Conservation (phyloP, 2,797 vertebrate genomes). For the Calcarius lapponicus region DNA sequence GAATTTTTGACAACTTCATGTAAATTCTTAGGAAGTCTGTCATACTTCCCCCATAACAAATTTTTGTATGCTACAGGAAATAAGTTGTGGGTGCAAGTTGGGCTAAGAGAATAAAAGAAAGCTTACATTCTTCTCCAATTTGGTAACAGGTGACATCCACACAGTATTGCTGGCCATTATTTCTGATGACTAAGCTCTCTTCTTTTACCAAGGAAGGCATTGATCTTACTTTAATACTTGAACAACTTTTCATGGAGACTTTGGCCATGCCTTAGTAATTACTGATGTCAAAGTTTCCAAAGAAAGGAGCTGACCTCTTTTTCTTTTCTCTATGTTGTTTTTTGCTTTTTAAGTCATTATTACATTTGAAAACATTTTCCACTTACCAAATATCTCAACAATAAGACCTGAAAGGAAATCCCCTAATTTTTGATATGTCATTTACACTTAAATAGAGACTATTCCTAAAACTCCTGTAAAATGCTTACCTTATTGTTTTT, state of each 20-base stretch:
- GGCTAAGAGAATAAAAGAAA: background rate
- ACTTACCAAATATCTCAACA: background rate
- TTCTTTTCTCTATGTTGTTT: background rate
- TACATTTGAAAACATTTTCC: background rate
- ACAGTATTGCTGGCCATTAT: background rate
- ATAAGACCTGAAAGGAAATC: background rate
- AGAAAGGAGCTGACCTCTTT: background rate
- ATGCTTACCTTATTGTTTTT: background rate
- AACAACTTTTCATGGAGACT: background rate
- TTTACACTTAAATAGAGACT: background rate
- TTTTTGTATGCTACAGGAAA: background rate
- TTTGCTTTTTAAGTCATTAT: background rate
- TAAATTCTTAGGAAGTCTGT: background rate
- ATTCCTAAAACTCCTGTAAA: background rate
- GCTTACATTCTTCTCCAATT: background rate
- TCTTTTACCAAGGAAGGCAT: background rate
- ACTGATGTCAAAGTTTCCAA: background rate
- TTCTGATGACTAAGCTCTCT: background rate
- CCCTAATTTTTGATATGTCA: background rate
- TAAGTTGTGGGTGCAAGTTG: background rate
- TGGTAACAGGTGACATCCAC: fast-evolving
- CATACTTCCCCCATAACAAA: background rate
- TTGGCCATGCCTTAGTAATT: background rate
- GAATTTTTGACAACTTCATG: background rate
- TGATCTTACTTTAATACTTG: background rate